Evolutionary conservation across 2,888 invertebrate species (phyloP).

Genomic region (Lomographa bimaculata): DNA sequence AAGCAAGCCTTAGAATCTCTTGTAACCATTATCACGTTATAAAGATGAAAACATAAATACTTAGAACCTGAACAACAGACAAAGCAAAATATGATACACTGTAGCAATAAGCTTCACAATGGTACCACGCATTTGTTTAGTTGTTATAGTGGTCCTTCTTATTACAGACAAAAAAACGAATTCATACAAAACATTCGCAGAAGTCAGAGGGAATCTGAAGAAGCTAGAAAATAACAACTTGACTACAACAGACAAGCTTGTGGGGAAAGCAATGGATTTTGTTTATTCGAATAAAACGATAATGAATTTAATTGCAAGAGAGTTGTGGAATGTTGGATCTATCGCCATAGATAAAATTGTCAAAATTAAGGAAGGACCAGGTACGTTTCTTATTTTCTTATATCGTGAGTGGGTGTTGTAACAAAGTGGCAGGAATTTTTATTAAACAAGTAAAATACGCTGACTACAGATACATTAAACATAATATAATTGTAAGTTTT

Average conservation of each 20-base stretch:
- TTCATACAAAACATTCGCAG: slow-evolving; percentile 52
- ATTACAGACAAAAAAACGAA: slow-evolving; percentile 39
- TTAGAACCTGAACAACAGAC: slow-evolving; percentile 1
- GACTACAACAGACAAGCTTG: slow-evolving; percentile 50
- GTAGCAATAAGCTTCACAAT: slow-evolving; percentile 35
- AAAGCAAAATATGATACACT: too few relatives aligned
- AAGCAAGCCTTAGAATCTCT: too few relatives aligned
- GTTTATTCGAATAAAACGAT: slow-evolving; percentile 67
- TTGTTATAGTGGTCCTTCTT: slow-evolving; percentile 33
- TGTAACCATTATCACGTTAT: too few relatives aligned
- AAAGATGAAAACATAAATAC: too few relatives aligned
- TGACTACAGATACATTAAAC: too few relatives aligned
- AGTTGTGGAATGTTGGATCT: slow-evolving; percentile 69
- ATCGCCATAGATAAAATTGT: slow-evolving; percentile 62
- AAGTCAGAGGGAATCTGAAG: slow-evolving; percentile 46
- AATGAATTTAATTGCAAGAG: slow-evolving; percentile 65
- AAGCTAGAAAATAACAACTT: slow-evolving; percentile 46
- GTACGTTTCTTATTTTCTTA: slow-evolving; percentile 18
- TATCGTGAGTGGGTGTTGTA: too few relatives aligned
- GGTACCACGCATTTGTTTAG: slow-evolving; percentile 36
- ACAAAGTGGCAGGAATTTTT: neutral
- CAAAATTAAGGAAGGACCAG: slow-evolving; percentile 48
- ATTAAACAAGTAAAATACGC: neutral
- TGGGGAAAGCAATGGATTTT: slow-evolving; percentile 69
- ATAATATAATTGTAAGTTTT: too few relatives aligned